Base-by-base conservation (phyloP, 2,797 vertebrate genomes). In the Gymnocypris eckloni region DNA sequence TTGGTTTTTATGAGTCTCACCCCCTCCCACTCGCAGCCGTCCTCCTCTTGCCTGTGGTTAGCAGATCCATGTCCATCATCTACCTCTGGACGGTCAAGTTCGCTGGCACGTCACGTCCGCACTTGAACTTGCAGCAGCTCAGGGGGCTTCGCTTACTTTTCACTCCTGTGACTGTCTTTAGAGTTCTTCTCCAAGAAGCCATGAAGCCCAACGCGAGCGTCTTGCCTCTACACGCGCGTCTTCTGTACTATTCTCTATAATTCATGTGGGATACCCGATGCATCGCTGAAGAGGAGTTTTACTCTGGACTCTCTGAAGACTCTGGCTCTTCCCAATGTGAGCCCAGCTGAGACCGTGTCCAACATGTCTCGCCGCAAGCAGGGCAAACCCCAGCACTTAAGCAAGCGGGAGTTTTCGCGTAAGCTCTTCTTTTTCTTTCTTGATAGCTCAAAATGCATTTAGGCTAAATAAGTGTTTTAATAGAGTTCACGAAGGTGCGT, bases 361-460 rank as follows among this genome's bases (percentile, higher is more conserved):
- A 95, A 96, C 96, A 99, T 99, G 98, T 99, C 98, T 98, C 98
- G 98, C 96, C 98, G 98, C 95, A 99, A 99, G 97, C 98, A 99
- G 95, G 98, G 97, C 96, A 99, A 98, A 96, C 98, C 98, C 92
- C 97, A 98, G 97, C 98, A 99, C 97, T 97, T 99, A 96, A 99
- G 98, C 97, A 99, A 97, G 95, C 96, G 98, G 97, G 98, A 98
- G 96, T 98, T 99, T 96, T 97, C 98, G 95, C 97, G 98, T 99
- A 97, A 99, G 98, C 56, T 94, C 84, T 91, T 90, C 91, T 86
- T 83, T 84, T n/a, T 25, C 50, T 64, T 3, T 52, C 28, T 67
- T n/a, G 33, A 20, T 52, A 2, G 4, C n/a, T 81, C 25, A 22
- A 39, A 48, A 43, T 50, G 13, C 12, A 20, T 28, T 37, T 75